These are phyloP conservation scores for Argyra leucocephala DNA, from an alignment of 2,888 invertebrate genomes.

Conservation along the genomic window DNA sequence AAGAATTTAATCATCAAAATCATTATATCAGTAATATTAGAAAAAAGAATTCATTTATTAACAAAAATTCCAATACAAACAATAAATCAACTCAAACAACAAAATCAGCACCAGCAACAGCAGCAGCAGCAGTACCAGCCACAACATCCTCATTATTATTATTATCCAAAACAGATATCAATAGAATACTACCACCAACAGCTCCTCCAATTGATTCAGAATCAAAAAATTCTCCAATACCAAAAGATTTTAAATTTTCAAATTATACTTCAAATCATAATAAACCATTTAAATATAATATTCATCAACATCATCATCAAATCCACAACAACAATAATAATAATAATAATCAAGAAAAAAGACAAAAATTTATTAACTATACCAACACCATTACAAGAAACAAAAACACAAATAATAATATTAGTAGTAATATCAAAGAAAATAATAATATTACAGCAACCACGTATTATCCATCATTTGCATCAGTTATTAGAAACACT, in stretches of 20 bases:
- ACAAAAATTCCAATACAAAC: neutral
- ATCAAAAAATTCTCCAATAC: neutral
- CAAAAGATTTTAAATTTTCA: neutral
- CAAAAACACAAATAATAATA: neutral
- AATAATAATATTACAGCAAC: neutral
- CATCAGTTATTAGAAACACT: neutral
- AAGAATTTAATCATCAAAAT: neutral
- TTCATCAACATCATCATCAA: conserved; percentile 1
- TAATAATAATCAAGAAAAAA: neutral
- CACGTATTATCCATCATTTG: neutral
- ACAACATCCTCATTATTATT: neutral
- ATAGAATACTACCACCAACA: neutral
- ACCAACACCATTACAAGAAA: neutral
- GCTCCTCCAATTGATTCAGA: neutral
- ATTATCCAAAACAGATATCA: neutral
- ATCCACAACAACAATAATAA: neutral
- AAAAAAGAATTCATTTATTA: neutral
- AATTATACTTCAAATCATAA: neutral
- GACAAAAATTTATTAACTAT: neutral
- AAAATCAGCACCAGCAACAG: neutral
- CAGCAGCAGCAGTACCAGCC: neutral
- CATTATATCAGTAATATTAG: neutral
- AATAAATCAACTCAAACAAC: neutral
- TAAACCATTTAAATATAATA: neutral
- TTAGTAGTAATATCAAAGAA: neutral